Evolutionary conservation across 1,140 invertebrate species (phyloP).

Genomic region (Trissolcus basalis): DNA sequence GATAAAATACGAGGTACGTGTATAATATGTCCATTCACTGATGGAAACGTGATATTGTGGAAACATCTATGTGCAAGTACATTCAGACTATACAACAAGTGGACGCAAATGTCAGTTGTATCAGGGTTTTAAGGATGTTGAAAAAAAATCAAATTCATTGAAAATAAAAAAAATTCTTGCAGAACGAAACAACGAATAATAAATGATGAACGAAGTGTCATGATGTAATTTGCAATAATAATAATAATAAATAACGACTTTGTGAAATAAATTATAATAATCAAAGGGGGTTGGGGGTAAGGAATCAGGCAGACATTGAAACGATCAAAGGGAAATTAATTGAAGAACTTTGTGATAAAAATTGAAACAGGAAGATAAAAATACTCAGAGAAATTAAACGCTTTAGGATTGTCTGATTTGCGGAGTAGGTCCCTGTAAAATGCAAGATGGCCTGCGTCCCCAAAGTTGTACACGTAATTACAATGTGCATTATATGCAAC

Average conservation of each 20-base stretch:
- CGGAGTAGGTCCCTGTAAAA: slow-evolving; percentile 76
- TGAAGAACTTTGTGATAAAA: slow-evolving; percentile 60
- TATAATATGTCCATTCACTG: too few relatives aligned
- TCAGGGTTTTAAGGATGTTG: slow-evolving; percentile 1
- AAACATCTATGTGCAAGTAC: slow-evolving; percentile 33
- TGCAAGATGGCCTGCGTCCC: slow-evolving; percentile 77
- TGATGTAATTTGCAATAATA: slow-evolving; percentile 25
- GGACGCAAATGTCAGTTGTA: slow-evolving; percentile 56
- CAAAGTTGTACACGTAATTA: slow-evolving; percentile 74
- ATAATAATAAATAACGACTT: slow-evolving; percentile 22
- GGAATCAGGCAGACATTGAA: slow-evolving; percentile 72
- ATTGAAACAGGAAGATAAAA: slow-evolving; percentile 61
- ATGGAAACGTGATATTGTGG: too few relatives aligned
- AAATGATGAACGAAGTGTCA: slow-evolving; percentile 33
- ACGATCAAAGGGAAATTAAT: slow-evolving; percentile 75
- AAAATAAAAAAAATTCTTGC: slow-evolving; percentile 43
- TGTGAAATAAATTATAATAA: slow-evolving; percentile 53
- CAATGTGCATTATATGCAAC: slow-evolving; percentile 56
- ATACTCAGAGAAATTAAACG: slow-evolving; percentile 73
- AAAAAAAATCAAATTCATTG: slow-evolving; percentile 40
- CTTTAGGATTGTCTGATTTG: slow-evolving; percentile 76
- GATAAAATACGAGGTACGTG: too few relatives aligned
- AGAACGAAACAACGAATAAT: slow-evolving; percentile 1
- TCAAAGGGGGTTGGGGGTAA: slow-evolving; percentile 48
- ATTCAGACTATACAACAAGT: slow-evolving; percentile 51